These are phyloP conservation scores for Lasioglossum pauxillum DNA, from an alignment of 2,888 invertebrate genomes.

Conservation along the genomic window DNA sequence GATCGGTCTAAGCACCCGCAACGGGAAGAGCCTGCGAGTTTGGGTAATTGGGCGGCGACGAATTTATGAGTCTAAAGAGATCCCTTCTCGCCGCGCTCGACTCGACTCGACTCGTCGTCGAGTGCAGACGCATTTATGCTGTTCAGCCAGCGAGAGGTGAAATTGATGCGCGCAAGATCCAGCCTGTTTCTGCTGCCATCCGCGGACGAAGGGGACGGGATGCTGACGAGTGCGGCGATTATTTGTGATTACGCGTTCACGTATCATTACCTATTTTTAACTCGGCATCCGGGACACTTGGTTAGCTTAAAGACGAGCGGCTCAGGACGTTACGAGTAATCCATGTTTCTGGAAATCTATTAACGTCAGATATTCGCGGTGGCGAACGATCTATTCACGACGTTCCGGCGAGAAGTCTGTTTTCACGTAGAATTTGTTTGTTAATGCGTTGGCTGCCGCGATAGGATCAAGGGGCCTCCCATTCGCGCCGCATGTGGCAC, in stretches of 20 bases:
- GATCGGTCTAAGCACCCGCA: conserved; percentile 6
- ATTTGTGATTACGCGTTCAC: neutral
- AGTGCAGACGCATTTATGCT: conserved; percentile 24
- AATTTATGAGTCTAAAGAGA: conserved; percentile 46
- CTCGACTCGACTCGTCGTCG: neutral
- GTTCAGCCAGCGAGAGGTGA: neutral
- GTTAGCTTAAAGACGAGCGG: neutral
- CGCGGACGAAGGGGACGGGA: neutral
- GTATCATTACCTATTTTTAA: conserved; percentile 3
- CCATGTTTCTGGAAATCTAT: neutral
- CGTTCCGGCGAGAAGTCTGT: neutral
- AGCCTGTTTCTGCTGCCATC: neutral
- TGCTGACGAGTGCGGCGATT: conserved; percentile 1
- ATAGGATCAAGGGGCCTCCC: neutral
- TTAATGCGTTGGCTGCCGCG: neutral
- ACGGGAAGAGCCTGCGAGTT: neutral
- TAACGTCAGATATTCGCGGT: neutral
- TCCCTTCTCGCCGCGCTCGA: neutral
- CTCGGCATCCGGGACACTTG: neutral
- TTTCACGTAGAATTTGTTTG: neutral
- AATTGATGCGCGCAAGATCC: conserved; percentile 3
- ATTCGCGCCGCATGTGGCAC: neutral
- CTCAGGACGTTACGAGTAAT: neutral
- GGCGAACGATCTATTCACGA: neutral
- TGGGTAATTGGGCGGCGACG: conserved; percentile 38